Conservation (phyloP, 2,113 vertebrate species). For the Acanthochromis polyacanthus region DNA sequence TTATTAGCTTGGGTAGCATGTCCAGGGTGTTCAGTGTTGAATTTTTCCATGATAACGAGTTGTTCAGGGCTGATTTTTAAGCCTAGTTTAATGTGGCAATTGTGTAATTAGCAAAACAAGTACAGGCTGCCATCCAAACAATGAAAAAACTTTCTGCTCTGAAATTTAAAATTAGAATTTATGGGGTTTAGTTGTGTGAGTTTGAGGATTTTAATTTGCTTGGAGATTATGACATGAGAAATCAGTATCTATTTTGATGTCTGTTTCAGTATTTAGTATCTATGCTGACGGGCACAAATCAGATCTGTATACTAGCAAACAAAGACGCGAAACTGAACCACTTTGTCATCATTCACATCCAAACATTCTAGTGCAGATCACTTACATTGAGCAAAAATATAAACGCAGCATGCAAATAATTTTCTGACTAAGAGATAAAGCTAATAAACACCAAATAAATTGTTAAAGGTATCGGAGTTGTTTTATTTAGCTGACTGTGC, state of each 20-base stretch:
- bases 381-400: neutral
- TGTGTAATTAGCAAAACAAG: constrained; percentile 5
- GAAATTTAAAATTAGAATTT: too few relatives aligned
- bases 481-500: too few relatives aligned
- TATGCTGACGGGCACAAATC: neutral
- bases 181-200: too few relatives aligned
- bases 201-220: too few relatives aligned
- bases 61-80: neutral
- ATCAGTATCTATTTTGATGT: neutral
- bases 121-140: constrained; percentile 10
- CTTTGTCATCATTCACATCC: too few relatives aligned
- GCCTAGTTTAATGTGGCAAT: neutral
- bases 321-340: too few relatives aligned
- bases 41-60: neutral
- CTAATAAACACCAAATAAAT: too few relatives aligned
- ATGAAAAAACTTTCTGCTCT: constrained; percentile 22
- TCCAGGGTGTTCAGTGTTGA: neutral
- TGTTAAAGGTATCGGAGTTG: too few relatives aligned
- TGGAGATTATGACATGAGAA: neutral
- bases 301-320: neutral
- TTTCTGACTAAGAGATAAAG: too few relatives aligned
- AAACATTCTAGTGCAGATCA: neutral
- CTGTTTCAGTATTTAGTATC: too few relatives aligned
- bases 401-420: too few relatives aligned
- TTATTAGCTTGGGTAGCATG: neutral